phyloP scores from a whole-genome alignment of 2,888 invertebrate species.

The Melinopterus prodromus region DNA sequence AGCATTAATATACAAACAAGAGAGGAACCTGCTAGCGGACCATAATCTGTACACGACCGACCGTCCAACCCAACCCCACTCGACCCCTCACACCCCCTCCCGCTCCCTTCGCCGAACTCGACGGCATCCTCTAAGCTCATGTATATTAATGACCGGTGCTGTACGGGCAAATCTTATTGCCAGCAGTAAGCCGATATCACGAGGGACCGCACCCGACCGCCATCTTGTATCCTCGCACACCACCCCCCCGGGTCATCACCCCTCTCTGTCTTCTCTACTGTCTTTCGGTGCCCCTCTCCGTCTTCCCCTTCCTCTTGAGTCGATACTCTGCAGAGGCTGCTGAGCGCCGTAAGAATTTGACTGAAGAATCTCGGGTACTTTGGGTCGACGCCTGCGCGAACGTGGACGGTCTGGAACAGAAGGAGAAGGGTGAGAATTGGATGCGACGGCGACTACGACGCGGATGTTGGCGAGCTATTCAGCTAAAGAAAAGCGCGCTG shows the following conservation, averaged over 20 bases:
- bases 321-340: conserved; percentile 57
- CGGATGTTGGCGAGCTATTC: background rate
- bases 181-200: conserved; percentile 59
- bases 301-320: conserved; percentile 57
- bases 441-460: background rate
- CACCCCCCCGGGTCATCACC: conserved; percentile 41
- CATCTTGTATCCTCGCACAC: conserved; percentile 56
- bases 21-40: conserved; percentile 32
- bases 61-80: background rate
- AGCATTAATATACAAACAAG: conserved; percentile 44
- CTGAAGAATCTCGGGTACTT: conserved; percentile 54
- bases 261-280: conserved; percentile 48
- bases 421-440: background rate
- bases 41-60: conserved; percentile 49
- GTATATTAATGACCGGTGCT: conserved; percentile 61
- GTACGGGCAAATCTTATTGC: conserved; percentile 61
- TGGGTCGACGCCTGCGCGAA: conserved; percentile 36
- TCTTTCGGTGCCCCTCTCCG: conserved; percentile 41
- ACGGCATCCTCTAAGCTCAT: conserved; percentile 54
- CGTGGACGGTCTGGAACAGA: conserved; percentile 12
- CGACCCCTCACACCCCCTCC: too few relatives aligned
- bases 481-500: background rate
- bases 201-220: conserved; percentile 59
- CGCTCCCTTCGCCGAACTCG: conserved; percentile 38
- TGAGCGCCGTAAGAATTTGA: conserved; percentile 54